Percentiles rank a stretch among this genome's conserved stretches.
Conservation (phyloP, 2,888 invertebrate genomes). For the Cephalotes varians region DNA sequence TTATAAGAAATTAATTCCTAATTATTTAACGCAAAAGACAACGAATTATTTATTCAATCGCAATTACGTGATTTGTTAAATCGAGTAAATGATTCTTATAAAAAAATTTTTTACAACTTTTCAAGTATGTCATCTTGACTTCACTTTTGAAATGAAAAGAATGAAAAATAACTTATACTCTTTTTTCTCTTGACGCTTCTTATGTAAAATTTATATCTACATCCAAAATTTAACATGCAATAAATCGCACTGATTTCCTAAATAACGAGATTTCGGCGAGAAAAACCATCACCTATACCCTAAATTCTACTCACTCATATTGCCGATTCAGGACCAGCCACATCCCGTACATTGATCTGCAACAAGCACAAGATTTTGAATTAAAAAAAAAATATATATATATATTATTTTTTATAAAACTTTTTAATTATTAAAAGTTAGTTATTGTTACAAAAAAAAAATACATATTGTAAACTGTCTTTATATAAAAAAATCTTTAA, state of each 20-base stretch:
- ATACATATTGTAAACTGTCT: neutral
- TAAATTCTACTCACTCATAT: constrained; percentile 9
- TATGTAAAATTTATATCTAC: neutral
- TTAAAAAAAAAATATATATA: neutral
- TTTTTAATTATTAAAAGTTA: neutral
- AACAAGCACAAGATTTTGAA: neutral
- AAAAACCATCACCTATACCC: neutral
- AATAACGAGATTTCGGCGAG: neutral
- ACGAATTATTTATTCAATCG: neutral
- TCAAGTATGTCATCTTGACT: neutral
- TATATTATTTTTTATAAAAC: neutral
- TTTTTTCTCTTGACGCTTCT: neutral
- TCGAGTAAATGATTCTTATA: neutral
- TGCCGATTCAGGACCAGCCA: neutral
- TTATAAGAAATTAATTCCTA: neutral
- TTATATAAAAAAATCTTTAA: neutral
- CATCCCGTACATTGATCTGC: neutral
- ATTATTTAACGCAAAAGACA: neutral
- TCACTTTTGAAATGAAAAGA: neutral
- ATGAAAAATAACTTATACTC: neutral
- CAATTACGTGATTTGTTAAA: neutral
- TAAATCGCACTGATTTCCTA: neutral
- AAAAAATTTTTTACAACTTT: neutral
- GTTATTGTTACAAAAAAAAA: neutral
- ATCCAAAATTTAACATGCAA: neutral